Base-by-base conservation (phyloP, 2,888 invertebrate species). In the Parnassius mnemosyne region DNA sequence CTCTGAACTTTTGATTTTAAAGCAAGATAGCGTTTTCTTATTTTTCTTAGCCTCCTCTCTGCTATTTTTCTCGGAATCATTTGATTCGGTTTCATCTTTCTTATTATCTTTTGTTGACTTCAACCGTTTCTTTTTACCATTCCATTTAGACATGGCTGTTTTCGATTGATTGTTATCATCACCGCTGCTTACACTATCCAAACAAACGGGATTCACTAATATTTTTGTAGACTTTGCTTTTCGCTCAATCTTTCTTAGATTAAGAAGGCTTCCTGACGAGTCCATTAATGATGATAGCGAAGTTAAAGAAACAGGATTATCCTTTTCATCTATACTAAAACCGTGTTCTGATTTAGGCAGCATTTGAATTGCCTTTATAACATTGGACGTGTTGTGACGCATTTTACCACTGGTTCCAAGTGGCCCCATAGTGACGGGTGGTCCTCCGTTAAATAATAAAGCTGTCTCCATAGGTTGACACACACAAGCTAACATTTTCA, bases 401-500 rank as follows among this genome's bases (percentile, higher is more conserved):
- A 85, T 71, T 85, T 85, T 84, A 81, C 81, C 73, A 76, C 83
- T 80, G 74, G 89, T 77, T 77, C 91, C 81, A 73, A 93, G 80
- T 85, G 93, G 87, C 78, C 92, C 90, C 93, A 92, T 88, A 78
- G 92, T 78, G 79, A 92, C 78, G 77, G 92, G 87, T 74, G 89
- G 85, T 75, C 91, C 90, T 78, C 92, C 92, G 83, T 89, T 89
- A 77, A 89, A 92, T 65, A 92, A 79, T 75, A 92, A 77, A 61
- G 90, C 90, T 68, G 93, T 92, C 76, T 94, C 93, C 71, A 92
- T 87, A 66, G 94, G 94, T 80, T 94, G 94, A 81, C 94, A 94
- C 71, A 94, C 94, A 87, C 94, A 94, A 77, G 94, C 94, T 89
- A 94, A 88, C 94, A 94, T 94, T 85, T 88, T 92, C 71, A 81